phyloP scores from a whole-genome alignment of 2,113 vertebrate genomes.

The Sterna hirundo region DNA sequence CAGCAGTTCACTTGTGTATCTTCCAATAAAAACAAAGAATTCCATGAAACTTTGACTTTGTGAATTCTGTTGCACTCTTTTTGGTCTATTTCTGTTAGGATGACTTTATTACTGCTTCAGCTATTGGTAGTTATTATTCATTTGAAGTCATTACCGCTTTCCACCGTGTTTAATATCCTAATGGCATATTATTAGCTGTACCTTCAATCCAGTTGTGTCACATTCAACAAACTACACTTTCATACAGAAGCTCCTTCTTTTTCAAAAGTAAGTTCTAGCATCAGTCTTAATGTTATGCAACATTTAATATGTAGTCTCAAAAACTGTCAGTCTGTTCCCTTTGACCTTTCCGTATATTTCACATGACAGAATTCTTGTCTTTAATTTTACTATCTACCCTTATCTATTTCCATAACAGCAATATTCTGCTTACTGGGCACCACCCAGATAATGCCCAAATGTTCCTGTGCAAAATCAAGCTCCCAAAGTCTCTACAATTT shows the following conservation, averaged over 20 bases:
- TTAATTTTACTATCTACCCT: background rate
- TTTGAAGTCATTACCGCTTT: background rate
- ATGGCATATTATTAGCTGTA: background rate
- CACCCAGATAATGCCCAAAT: background rate
- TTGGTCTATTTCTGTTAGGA: background rate
- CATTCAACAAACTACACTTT: background rate
- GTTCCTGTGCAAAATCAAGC: background rate
- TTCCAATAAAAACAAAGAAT: background rate
- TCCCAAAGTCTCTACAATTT: background rate
- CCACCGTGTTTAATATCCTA: background rate
- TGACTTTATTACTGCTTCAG: background rate
- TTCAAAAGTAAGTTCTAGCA: background rate
- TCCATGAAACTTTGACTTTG: background rate
- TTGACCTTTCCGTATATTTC: background rate
- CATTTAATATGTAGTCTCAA: background rate
- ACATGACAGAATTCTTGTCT: background rate
- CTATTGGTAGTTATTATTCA: background rate
- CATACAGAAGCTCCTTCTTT: background rate
- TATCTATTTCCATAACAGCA: background rate
- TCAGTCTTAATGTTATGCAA: background rate
- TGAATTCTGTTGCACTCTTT: background rate
- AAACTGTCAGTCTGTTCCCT: background rate
- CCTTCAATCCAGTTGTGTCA: background rate
- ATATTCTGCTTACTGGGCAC: background rate
- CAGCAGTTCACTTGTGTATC: background rate